A percentile compares a stretch with the other conserved stretches of the same genome.
Conservation (phyloP, 2,797 vertebrate genomes). For the Pelochelys cantorii region DNA sequence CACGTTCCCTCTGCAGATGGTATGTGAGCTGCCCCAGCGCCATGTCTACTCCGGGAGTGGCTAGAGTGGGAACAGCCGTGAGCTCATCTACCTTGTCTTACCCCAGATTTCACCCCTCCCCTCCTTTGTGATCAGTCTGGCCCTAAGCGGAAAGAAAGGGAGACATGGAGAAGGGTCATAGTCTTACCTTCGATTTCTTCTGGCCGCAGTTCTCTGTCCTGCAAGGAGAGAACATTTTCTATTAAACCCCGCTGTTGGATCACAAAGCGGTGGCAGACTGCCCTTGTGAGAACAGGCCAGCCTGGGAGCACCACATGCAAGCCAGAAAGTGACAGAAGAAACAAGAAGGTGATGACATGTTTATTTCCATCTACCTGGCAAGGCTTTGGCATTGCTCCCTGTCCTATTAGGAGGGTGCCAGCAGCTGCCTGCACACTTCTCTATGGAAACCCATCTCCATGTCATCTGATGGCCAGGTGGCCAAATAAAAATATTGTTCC, state of each 20-base stretch:
- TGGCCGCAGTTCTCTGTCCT: conserved; percentile 95
- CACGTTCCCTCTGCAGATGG: neutral
- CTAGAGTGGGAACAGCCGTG: conserved; percentile 5
- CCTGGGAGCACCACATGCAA: conserved; percentile 2
- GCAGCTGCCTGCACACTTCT: neutral
- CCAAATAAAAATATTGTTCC: neutral
- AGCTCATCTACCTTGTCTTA: neutral
- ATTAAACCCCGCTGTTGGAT: conserved; percentile 44
- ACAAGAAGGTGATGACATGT: conserved; percentile 76
- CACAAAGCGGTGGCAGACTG: conserved; percentile 1
- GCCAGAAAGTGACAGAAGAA: conserved; percentile 66
- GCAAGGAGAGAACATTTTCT: conserved; percentile 71
- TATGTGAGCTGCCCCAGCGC: too few species aligned
- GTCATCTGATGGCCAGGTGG: neutral
- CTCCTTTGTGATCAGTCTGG: neutral
- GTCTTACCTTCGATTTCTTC: conserved; percentile 97
- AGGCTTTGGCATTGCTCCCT: conserved; percentile 27
- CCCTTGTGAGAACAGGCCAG: conserved; percentile 9
- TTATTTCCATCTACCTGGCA: conserved; percentile 65
- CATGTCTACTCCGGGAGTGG: neutral
- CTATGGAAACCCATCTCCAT: conserved; percentile 28
- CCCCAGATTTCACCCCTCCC: neutral
- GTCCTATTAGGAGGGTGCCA: neutral
- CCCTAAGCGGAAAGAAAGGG: conserved; percentile 3
- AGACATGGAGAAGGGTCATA: conserved; percentile 6